Evolutionary conservation across 2,797 vertebrate species (phyloP).

Genomic region (Scolopax rusticola): DNA sequence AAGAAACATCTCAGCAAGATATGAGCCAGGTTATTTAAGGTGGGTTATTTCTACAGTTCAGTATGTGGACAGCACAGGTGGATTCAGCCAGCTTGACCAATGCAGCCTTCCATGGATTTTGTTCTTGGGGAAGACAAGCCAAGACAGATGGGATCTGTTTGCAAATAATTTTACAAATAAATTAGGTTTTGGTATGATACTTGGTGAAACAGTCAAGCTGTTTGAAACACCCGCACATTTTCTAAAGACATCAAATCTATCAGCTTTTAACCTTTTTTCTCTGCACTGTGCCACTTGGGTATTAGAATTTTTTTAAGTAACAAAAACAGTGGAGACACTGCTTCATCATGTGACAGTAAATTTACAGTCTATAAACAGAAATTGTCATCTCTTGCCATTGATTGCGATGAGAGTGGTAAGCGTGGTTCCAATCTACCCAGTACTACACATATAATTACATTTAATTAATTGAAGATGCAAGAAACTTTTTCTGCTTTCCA

Average conservation of each 20-base stretch:
- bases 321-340: not conserved
- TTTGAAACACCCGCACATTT: not conserved
- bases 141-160: not conserved
- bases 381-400: not conserved
- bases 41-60: not conserved
- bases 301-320: not conserved
- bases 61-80: not conserved
- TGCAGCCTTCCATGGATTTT: not conserved
- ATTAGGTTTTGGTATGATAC: not conserved
- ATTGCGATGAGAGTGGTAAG: not conserved
- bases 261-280: not conserved
- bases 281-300: not conserved
- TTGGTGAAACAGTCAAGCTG: not conserved
- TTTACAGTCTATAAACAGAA: not conserved
- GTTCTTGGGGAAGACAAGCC: not conserved
- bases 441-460: not conserved
- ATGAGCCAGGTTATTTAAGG: conserved; percentile 22
- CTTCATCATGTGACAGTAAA: not conserved
- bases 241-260: not conserved
- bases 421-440: not conserved
- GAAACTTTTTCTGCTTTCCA: not conserved
- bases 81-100: not conserved
- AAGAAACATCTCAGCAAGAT: not conserved
- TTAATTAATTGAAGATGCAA: not conserved
- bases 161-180: not conserved